Conservation (phyloP, 2,113 vertebrate genomes). For the Microcebus jonahi region DNA sequence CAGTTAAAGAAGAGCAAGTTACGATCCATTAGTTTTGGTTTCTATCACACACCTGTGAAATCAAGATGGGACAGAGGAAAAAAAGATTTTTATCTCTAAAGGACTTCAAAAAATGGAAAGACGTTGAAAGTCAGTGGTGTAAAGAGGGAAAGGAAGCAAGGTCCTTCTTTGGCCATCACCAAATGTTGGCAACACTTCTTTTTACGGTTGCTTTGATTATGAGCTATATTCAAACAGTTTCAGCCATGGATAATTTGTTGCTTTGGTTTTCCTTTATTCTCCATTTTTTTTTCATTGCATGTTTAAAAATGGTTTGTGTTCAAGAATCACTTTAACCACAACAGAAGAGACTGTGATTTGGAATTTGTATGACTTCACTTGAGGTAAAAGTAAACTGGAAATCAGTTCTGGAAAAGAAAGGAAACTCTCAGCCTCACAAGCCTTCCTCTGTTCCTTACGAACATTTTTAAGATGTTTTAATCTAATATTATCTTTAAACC, state of each 20-base stretch:
- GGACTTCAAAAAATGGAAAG: conserved; percentile 12
- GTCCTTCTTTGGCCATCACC: conserved; percentile 30
- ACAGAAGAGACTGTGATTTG: conserved; percentile 51
- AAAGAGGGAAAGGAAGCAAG: background rate
- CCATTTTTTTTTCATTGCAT: conserved; percentile 50
- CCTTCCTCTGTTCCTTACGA: conserved; percentile 11
- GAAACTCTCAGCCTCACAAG: background rate
- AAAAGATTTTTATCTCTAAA: conserved; percentile 58
- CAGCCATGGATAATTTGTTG: conserved; percentile 70
- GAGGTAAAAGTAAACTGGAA: conserved; percentile 54
- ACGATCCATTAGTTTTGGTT: conserved; percentile 60
- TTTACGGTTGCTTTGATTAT: conserved; percentile 70
- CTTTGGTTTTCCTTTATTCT: conserved; percentile 63
- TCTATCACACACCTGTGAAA: conserved; percentile 68
- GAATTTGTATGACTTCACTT: conserved; percentile 68
- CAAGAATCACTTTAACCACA: conserved; percentile 70
- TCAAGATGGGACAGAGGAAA: conserved; percentile 46
- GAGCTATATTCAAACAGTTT: conserved; percentile 60
- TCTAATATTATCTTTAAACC: conserved; percentile 45
- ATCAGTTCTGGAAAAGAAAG: conserved; percentile 54
- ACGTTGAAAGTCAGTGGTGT: background rate
- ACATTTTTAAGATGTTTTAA: conserved; percentile 17
- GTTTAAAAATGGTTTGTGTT: conserved; percentile 62
- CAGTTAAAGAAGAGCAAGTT: conserved; percentile 41
- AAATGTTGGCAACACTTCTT: conserved; percentile 43